Evolutionary conservation across 2,888 invertebrate genomes (phyloP), one percentile per base, ranked within the genome.

Genomic region (Thereva nobilitata): DNA sequence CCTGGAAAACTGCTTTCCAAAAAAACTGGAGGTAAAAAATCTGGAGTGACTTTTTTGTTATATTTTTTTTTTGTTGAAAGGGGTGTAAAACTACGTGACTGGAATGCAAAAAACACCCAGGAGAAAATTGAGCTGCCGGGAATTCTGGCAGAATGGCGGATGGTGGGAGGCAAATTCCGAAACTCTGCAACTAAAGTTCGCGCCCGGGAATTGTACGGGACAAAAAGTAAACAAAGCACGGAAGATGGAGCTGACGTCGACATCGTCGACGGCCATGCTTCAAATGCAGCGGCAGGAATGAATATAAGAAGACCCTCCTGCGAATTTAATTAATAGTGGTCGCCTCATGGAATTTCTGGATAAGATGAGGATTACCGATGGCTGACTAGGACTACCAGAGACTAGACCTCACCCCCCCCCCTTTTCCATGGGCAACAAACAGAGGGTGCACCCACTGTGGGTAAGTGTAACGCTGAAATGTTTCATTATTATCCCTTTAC

Each of bases 401-500:
- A 37, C n/a, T 37, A 38, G 23, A 10, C 23, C 38, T 53, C 12
- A 37, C 10, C 23, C 2, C 23, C 23, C 23, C 23, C 23, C 23
- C 23, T 23, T 2, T 2, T 23, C 23, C 23, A 23, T 23, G 23
- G 23, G 1, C 23, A 23, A 23, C 23, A 23, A 23, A 23, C 23
- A 23, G 23, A 23, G 23, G 23, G 23, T 2, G 23, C 23, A 23
- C 23, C 23, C 23, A 23, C 23, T 23, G 23, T 2, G 40, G 38
- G 53, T 53, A 38, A 40, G 53, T 53, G 53, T n/a, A 23, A 53
- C 53, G 23, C 50, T 53, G 53, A 53, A 53, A 53, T 53, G 53
- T 53, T 53, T 53, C 53, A 53, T 53, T 53, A 53, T 53, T 53
- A 53, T 53, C 53, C 53, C 38, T 53, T 53, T 53, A 53, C 53